Evolutionary conservation across 2,113 vertebrate species (phyloP).

Genomic region (Triplophysa tibetana): DNA sequence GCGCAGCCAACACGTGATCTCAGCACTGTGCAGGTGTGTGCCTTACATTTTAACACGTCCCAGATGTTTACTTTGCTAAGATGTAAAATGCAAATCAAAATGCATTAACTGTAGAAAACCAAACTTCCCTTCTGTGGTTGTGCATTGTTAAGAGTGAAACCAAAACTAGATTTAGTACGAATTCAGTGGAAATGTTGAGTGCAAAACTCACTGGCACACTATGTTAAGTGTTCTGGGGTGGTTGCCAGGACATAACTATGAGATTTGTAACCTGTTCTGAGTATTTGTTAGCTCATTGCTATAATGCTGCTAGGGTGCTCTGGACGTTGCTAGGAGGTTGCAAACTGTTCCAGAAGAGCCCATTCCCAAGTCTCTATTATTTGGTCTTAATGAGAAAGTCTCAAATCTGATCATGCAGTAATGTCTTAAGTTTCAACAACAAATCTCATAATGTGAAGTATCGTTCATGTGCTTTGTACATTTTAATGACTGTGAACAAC

Average conservation of each 20-base stretch:
- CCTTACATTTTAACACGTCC: background rate
- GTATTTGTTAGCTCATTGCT: no score
- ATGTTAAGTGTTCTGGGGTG: no score
- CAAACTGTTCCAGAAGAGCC: no score
- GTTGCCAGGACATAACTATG: no score
- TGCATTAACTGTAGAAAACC: background rate
- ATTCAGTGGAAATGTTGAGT: background rate
- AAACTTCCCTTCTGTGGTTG: background rate
- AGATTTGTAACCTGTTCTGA: no score
- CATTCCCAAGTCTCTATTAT: background rate
- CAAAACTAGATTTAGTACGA: background rate
- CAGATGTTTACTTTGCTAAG: conserved; percentile 4
- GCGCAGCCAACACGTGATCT: conserved; percentile 7
- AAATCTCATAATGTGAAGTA: background rate
- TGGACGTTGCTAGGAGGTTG: background rate
- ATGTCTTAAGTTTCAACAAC: background rate
- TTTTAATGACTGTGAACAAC: background rate
- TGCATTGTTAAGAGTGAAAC: background rate
- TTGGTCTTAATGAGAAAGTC: no score
- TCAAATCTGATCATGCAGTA: no score
- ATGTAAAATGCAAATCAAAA: background rate
- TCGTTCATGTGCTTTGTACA: background rate
- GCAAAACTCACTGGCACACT: background rate
- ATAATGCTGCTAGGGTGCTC: background rate
- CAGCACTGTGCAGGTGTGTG: conserved; percentile 25